Base-by-base conservation (phyloP, 2,888 invertebrate genomes). In the Euplexia lucipara region DNA sequence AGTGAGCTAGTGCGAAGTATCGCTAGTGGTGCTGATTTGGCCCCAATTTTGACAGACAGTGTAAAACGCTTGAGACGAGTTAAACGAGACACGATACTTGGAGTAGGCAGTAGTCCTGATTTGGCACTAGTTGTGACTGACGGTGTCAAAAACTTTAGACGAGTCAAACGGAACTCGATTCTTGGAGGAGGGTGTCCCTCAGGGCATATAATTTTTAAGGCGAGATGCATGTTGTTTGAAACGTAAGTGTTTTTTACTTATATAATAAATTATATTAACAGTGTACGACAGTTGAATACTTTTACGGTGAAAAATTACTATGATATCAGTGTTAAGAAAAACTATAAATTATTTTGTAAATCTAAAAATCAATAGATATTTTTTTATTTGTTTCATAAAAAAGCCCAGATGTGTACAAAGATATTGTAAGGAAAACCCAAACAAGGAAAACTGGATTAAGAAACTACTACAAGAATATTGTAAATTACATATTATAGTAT, bases 211-310 rank as follows among this genome's bases (percentile, higher is more conserved):
- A 61, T 1, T 34, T 70, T 49, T 6, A 18, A n/a, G 18, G n/a
- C 6, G 26, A 61, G 6, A 6, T 67, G 66, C 10, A 37, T 70
- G 42, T 42, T 35, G 4, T 70, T 70, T 44, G 66, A 70, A 49
- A 8, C 16, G 66, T 66, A 37, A 66, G 70, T 39, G 20, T 34
- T 53, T 35, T 42, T 59, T 20, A 26, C 12, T 44, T 12, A 7
- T 4, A 16, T 37, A 8, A 9, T n/a, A n/a, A n/a, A n/a, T n/a
- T n/a, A n/a, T n/a, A n/a, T n/a, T n/a, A n/a, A n/a, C n/a, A n/a
- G n/a, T n/a, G n/a, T n/a, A n/a, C n/a, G n/a, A n/a, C n/a, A n/a
- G n/a, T n/a, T n/a, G n/a, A n/a, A n/a, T n/a, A n/a, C n/a, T n/a
- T n/a, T n/a, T n/a, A n/a, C n/a, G n/a, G n/a, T n/a, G n/a, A n/a